phyloP scores from a whole-genome alignment of 2,113 vertebrate genomes.

The Craseonycteris thonglongyai region DNA sequence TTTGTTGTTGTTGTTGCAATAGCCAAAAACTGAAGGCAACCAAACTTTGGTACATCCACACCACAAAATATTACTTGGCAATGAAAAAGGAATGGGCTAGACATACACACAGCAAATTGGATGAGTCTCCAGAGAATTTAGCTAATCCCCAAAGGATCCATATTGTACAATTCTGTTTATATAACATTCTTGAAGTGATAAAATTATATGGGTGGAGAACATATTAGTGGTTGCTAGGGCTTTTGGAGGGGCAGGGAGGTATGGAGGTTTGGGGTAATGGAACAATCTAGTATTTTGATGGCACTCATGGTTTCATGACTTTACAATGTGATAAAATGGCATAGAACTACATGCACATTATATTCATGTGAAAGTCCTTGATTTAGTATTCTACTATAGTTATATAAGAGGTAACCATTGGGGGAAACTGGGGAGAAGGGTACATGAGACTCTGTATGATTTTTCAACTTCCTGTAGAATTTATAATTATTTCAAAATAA shows the following conservation, averaged over 20 bases:
- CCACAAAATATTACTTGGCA: too few species aligned
- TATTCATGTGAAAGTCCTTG: neutral
- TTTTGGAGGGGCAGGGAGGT: neutral
- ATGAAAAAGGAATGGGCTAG: neutral
- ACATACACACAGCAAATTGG: neutral
- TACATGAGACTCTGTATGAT: neutral
- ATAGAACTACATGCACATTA: neutral
- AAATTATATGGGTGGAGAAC: neutral
- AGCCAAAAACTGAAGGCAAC: neutral
- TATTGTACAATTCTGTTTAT: too few species aligned
- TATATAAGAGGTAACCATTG: neutral
- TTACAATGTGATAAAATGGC: neutral
- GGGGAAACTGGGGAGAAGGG: neutral
- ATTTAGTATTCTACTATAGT: neutral
- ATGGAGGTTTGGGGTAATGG: neutral
- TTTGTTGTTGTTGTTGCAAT: too few species aligned
- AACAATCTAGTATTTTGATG: neutral
- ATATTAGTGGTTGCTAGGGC: neutral
- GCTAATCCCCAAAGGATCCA: neutral
- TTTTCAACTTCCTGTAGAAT: neutral
- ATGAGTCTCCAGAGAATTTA: neutral
- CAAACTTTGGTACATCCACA: neutral
- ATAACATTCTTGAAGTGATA: neutral
- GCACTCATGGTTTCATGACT: neutral
- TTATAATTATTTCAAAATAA: neutral